Evolutionary conservation across 2,888 invertebrate genomes (phyloP).

Genomic region (Antitype chi): DNA sequence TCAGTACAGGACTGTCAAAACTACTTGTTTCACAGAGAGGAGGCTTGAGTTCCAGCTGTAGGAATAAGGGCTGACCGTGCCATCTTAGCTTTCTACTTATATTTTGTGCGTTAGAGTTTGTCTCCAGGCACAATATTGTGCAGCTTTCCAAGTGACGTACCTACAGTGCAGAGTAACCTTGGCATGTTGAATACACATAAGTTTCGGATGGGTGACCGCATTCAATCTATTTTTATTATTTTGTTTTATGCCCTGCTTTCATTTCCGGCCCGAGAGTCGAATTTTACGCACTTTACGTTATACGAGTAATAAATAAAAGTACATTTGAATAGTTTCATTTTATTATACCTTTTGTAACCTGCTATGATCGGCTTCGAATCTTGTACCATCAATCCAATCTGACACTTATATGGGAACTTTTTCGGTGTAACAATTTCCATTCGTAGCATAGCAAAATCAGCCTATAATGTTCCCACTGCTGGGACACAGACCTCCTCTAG

Average conservation of each 20-base stretch:
- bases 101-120: background rate
- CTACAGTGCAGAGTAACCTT: conserved; percentile 36
- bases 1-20: too few relatives aligned
- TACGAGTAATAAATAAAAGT: conserved; percentile 1
- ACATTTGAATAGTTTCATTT: background rate
- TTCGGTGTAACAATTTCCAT: background rate
- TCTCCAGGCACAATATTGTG: background rate
- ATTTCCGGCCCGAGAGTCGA: conserved; percentile 27
- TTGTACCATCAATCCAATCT: background rate
- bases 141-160: background rate
- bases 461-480: too few relatives aligned
- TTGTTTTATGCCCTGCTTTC: conserved; percentile 44
- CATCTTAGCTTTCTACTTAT: background rate
- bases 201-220: conserved; percentile 48
- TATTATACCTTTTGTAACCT: background rate
- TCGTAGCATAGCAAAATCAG: too few relatives aligned
- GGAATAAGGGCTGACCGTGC: background rate
- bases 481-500: too few relatives aligned
- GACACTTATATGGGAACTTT: background rate
- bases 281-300: background rate
- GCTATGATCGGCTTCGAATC: background rate
- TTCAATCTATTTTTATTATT: conserved; percentile 46
- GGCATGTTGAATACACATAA: conserved; percentile 38
- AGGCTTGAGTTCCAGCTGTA: background rate
- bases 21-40: background rate